A percentile compares a stretch with the other conserved stretches of the same genome.
phyloP scores from a whole-genome alignment of 2,797 vertebrate species.

The Falco berigora region DNA sequence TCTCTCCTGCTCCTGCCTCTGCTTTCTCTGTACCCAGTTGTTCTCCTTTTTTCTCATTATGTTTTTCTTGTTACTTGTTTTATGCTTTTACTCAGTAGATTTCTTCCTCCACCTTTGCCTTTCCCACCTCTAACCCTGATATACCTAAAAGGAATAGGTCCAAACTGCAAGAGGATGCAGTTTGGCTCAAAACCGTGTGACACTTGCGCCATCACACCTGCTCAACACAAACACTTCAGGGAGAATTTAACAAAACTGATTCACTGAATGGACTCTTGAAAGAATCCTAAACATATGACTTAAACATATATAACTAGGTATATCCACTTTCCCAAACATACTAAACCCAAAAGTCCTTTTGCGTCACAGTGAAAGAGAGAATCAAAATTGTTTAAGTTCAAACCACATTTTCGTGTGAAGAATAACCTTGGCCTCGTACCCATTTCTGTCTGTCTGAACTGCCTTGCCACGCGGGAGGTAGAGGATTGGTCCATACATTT shows the following conservation, averaged over 20 bases:
- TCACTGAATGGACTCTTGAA: neutral
- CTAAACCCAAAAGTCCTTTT: neutral
- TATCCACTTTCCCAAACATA: neutral
- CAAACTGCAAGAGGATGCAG: neutral
- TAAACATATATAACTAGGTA: neutral
- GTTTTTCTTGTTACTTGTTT: neutral
- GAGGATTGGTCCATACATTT: neutral
- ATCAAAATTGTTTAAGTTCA: neutral
- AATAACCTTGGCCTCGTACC: neutral
- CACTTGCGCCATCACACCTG: neutral
- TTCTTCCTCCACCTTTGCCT: neutral
- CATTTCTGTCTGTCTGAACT: neutral
- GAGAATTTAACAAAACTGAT: neutral
- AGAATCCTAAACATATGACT: neutral
- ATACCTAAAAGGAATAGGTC: neutral
- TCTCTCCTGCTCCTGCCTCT: neutral
- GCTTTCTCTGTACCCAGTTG: neutral
- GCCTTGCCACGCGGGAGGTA: accelerated
- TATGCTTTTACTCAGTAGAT: neutral
- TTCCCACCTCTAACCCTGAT: neutral
- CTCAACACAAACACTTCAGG: neutral
- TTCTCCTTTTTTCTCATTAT: neutral
- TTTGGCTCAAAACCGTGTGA: neutral
- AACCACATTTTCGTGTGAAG: neutral
- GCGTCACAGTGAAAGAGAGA: neutral